phyloP scores from a whole-genome alignment of 2,888 invertebrate genomes.

The Campoplex capitator region DNA sequence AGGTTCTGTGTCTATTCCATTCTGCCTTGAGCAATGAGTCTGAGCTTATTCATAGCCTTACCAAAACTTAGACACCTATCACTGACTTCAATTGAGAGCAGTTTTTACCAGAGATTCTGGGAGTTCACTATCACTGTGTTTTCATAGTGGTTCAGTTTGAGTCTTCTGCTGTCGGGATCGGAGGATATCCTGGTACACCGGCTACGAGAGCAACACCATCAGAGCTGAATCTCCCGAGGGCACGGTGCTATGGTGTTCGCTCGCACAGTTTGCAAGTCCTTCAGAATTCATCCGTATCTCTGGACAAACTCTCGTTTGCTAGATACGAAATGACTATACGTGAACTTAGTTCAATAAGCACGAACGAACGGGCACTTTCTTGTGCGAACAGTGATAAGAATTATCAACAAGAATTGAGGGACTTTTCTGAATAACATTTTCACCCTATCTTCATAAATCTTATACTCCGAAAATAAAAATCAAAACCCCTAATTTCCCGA shows the following conservation, averaged over 20 bases:
- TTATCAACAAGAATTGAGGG: slow-evolving; percentile 1
- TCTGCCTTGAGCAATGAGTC: slow-evolving; percentile 38
- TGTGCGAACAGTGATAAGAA: slow-evolving; percentile 56
- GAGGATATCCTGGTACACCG: slow-evolving; percentile 55
- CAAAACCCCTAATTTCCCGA: slow-evolving; percentile 3
- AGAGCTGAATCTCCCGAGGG: slow-evolving; percentile 79
- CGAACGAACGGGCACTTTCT: slow-evolving; percentile 25
- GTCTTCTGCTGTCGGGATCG: slow-evolving; percentile 32
- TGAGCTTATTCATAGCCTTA: slow-evolving; percentile 83
- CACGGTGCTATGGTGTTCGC: slow-evolving; percentile 75
- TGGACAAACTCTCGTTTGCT: slow-evolving; percentile 77
- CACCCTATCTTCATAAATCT: slow-evolving; percentile 36
- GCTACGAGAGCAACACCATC: slow-evolving; percentile 34
- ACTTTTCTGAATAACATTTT: slow-evolving; percentile 37
- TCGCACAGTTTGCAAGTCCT: slow-evolving; percentile 80
- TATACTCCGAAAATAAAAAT: slow-evolving; percentile 60
- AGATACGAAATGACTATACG: slow-evolving; percentile 48
- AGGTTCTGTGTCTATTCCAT: not conserved
- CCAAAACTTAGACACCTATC: slow-evolving; percentile 77
- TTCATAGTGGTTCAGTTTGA: slow-evolving; percentile 2
- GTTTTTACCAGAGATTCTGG: slow-evolving; percentile 75
- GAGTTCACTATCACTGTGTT: slow-evolving; percentile 46
- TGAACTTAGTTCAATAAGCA: slow-evolving; percentile 58
- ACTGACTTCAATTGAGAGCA: slow-evolving; percentile 77
- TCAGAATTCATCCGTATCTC: slow-evolving; percentile 81